Conservation (phyloP, 2,888 invertebrate species). For the Pterostichus niger region DNA sequence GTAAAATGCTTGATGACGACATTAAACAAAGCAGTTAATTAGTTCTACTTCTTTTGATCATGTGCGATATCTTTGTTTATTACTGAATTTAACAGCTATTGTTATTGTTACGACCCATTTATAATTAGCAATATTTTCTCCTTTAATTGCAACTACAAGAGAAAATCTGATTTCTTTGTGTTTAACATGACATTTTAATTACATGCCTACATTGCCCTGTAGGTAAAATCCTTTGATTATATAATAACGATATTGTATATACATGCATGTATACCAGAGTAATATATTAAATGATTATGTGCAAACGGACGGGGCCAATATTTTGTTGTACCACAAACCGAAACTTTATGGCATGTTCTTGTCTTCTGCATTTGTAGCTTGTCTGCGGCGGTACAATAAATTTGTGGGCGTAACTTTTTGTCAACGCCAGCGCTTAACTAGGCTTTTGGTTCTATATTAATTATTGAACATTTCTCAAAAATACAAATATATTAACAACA, state of each 20-base stretch:
- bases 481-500: too few species aligned
- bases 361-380: too few species aligned
- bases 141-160: slow-evolving; percentile 3
- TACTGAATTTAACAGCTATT: slow-evolving; percentile 1
- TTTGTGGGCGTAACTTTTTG: slow-evolving; percentile 19
- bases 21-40: slow-evolving; percentile 5
- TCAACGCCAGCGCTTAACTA: not conserved
- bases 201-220: not conserved
- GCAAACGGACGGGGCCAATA: not conserved
- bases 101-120: slow-evolving; percentile 24
- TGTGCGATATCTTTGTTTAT: slow-evolving; percentile 11
- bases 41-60: not conserved
- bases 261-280: not conserved
- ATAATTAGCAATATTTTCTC: slow-evolving; percentile 29
- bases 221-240: not conserved
- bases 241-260: not conserved
- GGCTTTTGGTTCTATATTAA: not conserved
- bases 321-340: not conserved
- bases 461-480: too few species aligned
- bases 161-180: slow-evolving; percentile 29
- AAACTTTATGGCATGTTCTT: too few species aligned
- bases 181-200: slow-evolving; percentile 1
- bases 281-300: slow-evolving; percentile 8
- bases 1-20: not conserved
- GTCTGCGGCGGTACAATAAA: not conserved